Base-by-base conservation (phyloP, 2,113 vertebrate genomes). In the Scatophagus argus region DNA sequence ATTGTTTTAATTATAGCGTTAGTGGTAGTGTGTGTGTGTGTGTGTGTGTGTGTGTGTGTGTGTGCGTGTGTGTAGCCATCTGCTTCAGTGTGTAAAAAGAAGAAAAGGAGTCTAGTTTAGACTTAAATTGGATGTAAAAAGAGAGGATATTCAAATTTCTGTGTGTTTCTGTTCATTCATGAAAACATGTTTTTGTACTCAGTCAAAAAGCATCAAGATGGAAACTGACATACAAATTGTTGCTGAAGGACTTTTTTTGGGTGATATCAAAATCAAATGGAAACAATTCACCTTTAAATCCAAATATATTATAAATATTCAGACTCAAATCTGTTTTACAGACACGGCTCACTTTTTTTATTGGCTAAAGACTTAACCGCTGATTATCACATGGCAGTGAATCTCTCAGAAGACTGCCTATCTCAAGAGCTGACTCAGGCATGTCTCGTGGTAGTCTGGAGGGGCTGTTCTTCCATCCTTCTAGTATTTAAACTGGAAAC, bases 1-100 rank as follows among this genome's bases (percentile, higher is more conserved):
- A 34, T 79, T 62, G 76, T 76, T 84, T 84, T 80, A 81, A 85
- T 87, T 89, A 79, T 62, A 77, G 75, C 74, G 52, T 36, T 5
- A 17, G 31, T 71, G 61, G 34, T 16, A 65, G 58, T 65, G 65
- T 32, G 32, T 36, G 31, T 6, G 66, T 60, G 59, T 36, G 36
- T 47, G 29, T 39, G 46, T 43, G 60, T 56, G 61, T 68, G 69
- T 63, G 68, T 31, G n/a, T n/a, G n/a, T n/a, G 29, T 39, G 46
- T 43, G 60, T 56, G 61, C 65, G 69, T 63, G 68, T 31, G 38
- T 43, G 46, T 12, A 49, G 55, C 84, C 83, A 86, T 83, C 87
- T 82, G 84, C 55, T 44, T 56, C 13, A 1, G 5, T n/a, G 49
- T 67, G 23, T 44, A 27, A 55, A 55, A 25, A 55, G 34, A 0